Conservation (phyloP, 2,113 vertebrate species). For the Festucalex cinctus region DNA sequence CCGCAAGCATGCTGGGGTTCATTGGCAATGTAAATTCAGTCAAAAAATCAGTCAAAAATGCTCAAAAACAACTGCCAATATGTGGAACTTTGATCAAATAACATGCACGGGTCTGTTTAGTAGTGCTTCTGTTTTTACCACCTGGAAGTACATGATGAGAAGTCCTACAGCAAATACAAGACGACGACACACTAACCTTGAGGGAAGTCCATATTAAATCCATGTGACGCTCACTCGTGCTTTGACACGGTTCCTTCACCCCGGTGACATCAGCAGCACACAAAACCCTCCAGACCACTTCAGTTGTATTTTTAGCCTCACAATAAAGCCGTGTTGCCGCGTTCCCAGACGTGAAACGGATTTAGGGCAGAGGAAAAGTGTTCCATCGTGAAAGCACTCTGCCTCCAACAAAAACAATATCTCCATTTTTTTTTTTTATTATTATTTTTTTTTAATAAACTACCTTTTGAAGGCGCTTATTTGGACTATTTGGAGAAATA, state of each 20-base stretch:
- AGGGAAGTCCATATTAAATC: background rate
- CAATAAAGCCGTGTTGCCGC: conserved; percentile 52
- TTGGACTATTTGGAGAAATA: conserved; percentile 28
- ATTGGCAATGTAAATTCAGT: no score
- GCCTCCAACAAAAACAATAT: conserved; percentile 69
- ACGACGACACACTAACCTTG: no score
- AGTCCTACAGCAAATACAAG: no score
- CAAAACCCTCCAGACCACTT: conserved; percentile 36
- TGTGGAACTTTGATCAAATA: no score
- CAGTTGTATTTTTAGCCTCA: conserved; percentile 66
- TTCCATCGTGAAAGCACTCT: conserved; percentile 43
- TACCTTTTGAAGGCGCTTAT: conserved; percentile 37
- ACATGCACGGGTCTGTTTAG: no score
- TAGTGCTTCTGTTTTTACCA: no score
- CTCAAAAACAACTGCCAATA: no score
- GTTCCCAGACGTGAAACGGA: conserved; percentile 65
- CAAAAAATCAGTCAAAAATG: no score
- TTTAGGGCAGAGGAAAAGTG: conserved; percentile 48
- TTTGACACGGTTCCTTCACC: background rate
- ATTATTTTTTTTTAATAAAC: conserved; percentile 22
- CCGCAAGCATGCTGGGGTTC: no score
- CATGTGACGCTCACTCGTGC: background rate
- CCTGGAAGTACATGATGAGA: no score
- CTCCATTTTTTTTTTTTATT: conserved; percentile 41
- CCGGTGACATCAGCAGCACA: background rate